Conservation (phyloP, 2,888 invertebrate species). For the Dynastes grantii region DNA sequence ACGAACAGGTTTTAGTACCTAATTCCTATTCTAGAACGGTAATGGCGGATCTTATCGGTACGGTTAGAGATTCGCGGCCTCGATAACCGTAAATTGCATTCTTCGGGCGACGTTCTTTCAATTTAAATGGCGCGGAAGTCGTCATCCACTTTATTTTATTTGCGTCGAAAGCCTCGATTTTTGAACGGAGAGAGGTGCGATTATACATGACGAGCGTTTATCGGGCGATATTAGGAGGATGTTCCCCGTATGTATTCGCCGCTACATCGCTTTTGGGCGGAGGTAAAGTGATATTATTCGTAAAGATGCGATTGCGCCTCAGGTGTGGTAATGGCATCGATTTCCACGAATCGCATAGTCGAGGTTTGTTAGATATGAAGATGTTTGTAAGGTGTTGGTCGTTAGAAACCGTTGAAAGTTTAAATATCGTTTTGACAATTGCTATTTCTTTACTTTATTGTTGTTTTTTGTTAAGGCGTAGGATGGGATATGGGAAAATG, state of each 20-base stretch:
- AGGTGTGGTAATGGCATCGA: no score
- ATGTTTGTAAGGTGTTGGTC: no score
- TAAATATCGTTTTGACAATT: not conserved
- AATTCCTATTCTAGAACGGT: constrained; percentile 42
- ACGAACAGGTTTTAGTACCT: constrained; percentile 41
- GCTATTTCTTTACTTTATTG: not conserved
- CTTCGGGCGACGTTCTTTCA: constrained; percentile 44
- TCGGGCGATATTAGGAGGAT: no score
- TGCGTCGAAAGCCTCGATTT: not conserved
- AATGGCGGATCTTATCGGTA: constrained; percentile 42
- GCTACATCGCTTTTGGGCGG: no score
- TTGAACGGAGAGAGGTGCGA: not conserved
- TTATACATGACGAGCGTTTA: no score
- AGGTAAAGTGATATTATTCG: no score
- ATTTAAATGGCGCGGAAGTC: constrained; percentile 37
- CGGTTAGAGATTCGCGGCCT: constrained; percentile 22
- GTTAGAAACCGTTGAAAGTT: not conserved
- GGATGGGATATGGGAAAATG: no score
- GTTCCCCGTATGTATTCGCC: no score
- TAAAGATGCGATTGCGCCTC: no score
- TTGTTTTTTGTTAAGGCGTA: not conserved
- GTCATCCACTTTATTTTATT: constrained; percentile 26
- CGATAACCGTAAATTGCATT: constrained; percentile 44
- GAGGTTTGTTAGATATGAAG: no score
- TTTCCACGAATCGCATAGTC: no score